These are phyloP conservation scores for Etheostoma nigrum DNA, from an alignment of 2,797 vertebrate genomes.

Conservation along the genomic window DNA sequence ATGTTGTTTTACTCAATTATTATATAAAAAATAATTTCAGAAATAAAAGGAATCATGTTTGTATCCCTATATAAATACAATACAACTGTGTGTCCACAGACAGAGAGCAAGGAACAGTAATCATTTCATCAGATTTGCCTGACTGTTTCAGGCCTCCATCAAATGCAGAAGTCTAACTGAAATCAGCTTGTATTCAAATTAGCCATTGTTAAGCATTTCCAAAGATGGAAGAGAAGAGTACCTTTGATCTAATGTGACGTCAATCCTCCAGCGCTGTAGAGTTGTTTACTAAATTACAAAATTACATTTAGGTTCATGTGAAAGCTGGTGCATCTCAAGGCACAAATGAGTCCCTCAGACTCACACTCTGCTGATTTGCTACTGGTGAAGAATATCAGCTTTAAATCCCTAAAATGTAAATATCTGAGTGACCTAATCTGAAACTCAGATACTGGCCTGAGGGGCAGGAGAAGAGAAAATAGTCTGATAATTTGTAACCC, in stretches of 20 bases:
- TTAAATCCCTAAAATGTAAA: conserved; percentile 69
- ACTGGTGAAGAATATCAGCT: conserved; percentile 55
- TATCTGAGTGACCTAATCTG: conserved; percentile 70
- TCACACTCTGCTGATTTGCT: conserved; percentile 45
- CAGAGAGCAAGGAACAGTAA: conserved; percentile 57
- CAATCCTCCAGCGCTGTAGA: conserved; percentile 54
- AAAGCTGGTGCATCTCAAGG: conserved; percentile 51
- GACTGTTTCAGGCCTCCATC: conserved; percentile 50
- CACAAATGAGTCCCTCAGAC: conserved; percentile 45
- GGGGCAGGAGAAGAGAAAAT: conserved; percentile 32
- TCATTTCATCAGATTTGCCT: conserved; percentile 56
- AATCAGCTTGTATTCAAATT: conserved; percentile 69
- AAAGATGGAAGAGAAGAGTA: conserved; percentile 44
- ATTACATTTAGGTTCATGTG: conserved; percentile 46
- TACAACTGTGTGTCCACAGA: conserved; percentile 34
- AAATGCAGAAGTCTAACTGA: conserved; percentile 53
- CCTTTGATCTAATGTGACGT: conserved; percentile 70
- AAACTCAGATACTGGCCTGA: conserved; percentile 57
- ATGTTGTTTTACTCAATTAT: conserved; percentile 42
- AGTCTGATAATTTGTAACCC: conserved; percentile 48
- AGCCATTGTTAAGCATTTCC: conserved; percentile 53
- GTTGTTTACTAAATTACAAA: conserved; percentile 75
- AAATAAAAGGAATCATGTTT: conserved; percentile 46
- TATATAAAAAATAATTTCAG: conserved; percentile 45
- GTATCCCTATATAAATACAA: conserved; percentile 42